Evolutionary conservation across 2,888 invertebrate genomes (phyloP).

Genomic region (Caenorhabditis sinica): DNA sequence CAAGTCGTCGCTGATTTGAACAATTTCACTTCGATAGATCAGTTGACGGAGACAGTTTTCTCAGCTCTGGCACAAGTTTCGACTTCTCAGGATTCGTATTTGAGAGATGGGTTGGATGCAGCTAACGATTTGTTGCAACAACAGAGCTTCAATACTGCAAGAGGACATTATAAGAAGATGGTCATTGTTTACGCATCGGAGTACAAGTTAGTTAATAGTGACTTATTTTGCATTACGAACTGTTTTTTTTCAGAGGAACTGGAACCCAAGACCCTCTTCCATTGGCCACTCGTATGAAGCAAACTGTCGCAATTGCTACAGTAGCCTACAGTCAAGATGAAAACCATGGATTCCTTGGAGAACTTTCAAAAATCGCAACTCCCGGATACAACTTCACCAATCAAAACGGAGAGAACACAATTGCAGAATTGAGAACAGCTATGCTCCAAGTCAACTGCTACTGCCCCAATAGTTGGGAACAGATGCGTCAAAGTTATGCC

Average conservation of each 20-base stretch:
- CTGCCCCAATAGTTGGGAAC: conserved; percentile 50
- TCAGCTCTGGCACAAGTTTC: background rate
- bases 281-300: conserved; percentile 39
- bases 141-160: conserved; percentile 30
- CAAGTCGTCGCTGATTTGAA: conserved; percentile 37
- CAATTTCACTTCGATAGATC: conserved; percentile 18
- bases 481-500: conserved; percentile 20
- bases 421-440: conserved; percentile 11
- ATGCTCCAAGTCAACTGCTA: conserved; percentile 54
- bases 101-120: conserved; percentile 35
- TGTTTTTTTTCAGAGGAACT: conserved; percentile 14
- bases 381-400: conserved; percentile 35
- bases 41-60: conserved; percentile 19
- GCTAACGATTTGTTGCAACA: conserved; percentile 35
- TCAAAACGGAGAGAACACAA: conserved; percentile 7
- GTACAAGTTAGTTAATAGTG: conserved; percentile 34
- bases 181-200: conserved; percentile 58
- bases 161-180: conserved; percentile 51
- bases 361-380: conserved; percentile 47
- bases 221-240: background rate
- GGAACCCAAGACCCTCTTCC: conserved; percentile 37
- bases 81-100: background rate
- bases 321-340: conserved; percentile 46
- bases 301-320: conserved; percentile 28
- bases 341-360: conserved; percentile 2